These are phyloP conservation scores for Eriosoma lanigerum DNA, from an alignment of 1,140 invertebrate genomes.

Conservation along the genomic window DNA sequence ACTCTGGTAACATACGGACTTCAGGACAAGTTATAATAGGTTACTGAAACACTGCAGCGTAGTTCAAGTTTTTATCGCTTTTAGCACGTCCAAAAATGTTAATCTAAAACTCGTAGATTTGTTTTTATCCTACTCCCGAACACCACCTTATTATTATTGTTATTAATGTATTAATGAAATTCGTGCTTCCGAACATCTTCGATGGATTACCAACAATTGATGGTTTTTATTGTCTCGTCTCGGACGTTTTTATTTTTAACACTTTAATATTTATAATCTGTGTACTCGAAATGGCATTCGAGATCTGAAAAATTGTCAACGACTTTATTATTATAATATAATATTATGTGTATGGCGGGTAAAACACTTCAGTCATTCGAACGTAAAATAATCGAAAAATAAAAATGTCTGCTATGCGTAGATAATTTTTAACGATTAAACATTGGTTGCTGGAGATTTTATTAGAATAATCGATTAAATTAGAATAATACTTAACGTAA, in stretches of 20 bases:
- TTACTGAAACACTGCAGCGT: not conserved
- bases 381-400: not conserved
- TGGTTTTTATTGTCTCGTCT: conserved; percentile 14
- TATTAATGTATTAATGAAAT: conserved; percentile 38
- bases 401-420: not conserved
- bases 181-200: conserved; percentile 1
- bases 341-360: not conserved
- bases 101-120: not conserved
- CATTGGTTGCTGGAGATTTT: too few species aligned
- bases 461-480: too few species aligned
- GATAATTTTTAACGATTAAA: too few species aligned
- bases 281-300: not conserved
- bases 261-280: not conserved
- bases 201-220: conserved; percentile 3
- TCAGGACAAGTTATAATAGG: not conserved
- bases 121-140: not conserved
- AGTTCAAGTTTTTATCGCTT: not conserved
- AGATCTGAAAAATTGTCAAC: not conserved
- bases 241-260: not conserved
- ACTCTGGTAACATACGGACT: too few species aligned
- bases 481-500: too few species aligned
- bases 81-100: conserved; percentile 17
- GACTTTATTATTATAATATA: not conserved
- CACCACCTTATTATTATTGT: too few species aligned
- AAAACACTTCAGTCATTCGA: not conserved